These are phyloP conservation scores for Spisula subtruncata DNA, from an alignment of 2,888 invertebrate genomes.

Conservation along the genomic window DNA sequence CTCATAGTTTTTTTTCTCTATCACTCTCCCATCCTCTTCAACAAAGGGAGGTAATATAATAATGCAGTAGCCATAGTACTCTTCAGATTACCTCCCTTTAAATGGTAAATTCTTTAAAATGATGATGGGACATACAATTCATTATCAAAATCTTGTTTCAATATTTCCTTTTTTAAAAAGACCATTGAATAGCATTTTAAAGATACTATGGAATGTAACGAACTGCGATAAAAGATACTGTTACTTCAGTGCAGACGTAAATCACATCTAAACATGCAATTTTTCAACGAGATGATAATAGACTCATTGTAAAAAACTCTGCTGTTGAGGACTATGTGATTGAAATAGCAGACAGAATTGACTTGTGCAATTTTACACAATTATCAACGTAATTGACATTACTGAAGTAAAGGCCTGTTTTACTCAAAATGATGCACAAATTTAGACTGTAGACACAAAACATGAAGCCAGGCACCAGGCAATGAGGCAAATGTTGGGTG, in stretches of 20 bases:
- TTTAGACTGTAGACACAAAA: background rate
- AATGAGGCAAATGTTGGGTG: background rate
- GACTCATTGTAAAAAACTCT: background rate
- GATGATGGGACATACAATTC: too few species aligned
- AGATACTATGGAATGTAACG: too few species aligned
- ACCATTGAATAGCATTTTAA: too few species aligned
- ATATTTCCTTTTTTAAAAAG: too few species aligned
- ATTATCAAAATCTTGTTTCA: too few species aligned
- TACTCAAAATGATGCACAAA: background rate
- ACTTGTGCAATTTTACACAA: background rate
- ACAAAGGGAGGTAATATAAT: background rate
- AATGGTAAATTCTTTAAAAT: background rate
- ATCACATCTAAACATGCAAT: too few species aligned
- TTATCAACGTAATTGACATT: slow-evolving; percentile 15
- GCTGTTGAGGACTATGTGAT: background rate
- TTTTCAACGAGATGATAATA: too few species aligned
- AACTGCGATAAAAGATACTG: too few species aligned
- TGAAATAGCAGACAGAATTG: slow-evolving; percentile 2
- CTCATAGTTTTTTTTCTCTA: background rate
- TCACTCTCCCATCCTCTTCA: background rate
- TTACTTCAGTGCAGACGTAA: too few species aligned
- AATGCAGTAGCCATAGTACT: background rate
- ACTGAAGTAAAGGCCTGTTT: background rate
- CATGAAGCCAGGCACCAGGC: background rate
- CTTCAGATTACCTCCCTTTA: background rate